Percentiles rank a stretch among this genome's conserved stretches.
Conservation (phyloP, 2,113 vertebrate species). For the Orthonyx spaldingii region DNA sequence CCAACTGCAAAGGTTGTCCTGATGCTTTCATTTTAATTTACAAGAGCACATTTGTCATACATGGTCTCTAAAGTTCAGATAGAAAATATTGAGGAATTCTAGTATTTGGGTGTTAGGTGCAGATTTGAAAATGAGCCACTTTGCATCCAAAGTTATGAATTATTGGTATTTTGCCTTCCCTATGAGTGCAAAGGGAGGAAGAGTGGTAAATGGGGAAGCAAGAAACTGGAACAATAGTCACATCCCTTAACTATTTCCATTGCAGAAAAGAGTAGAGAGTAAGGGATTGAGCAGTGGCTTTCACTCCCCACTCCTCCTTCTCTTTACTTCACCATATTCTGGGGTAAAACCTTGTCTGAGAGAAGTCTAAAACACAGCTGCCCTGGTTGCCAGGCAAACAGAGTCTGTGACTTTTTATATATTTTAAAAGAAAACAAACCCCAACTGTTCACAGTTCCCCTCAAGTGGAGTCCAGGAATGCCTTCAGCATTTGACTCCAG, state of each 20-base stretch:
- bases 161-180: background rate
- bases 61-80: background rate
- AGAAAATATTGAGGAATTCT: background rate
- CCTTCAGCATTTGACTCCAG: background rate
- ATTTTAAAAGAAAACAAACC: conserved; percentile 1
- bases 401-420: background rate
- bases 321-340: background rate
- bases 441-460: background rate
- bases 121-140: background rate
- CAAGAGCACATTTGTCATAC: background rate
- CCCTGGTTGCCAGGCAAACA: background rate
- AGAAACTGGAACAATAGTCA: background rate
- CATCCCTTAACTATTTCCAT: background rate
- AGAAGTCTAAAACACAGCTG: background rate
- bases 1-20: background rate
- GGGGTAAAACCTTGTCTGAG: background rate
- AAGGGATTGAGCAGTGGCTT: background rate
- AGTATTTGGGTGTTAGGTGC: background rate
- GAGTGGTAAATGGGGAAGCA: background rate
- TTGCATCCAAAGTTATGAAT: background rate
- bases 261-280: background rate
- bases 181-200: background rate
- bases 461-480: background rate
- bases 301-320: rapidly evolving
- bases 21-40: background rate